phyloP scores from a whole-genome alignment of 2,888 invertebrate species.

The Chirona hameri region DNA sequence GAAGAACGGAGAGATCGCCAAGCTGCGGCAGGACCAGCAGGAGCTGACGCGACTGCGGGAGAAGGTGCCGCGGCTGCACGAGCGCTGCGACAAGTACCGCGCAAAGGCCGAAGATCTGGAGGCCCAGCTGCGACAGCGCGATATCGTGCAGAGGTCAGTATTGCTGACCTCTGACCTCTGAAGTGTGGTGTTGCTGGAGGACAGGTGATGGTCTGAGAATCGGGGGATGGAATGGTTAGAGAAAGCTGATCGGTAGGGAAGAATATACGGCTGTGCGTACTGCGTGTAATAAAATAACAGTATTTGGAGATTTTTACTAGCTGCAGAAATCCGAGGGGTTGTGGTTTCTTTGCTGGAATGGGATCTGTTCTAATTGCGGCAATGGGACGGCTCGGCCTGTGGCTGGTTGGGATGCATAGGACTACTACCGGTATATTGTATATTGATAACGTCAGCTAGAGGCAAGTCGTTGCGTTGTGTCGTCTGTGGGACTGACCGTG shows the following conservation, averaged over 20 bases:
- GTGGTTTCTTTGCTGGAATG: too few species aligned
- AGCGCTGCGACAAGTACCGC: conserved; percentile 69
- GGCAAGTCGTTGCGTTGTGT: too few species aligned
- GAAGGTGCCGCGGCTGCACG: conserved; percentile 62
- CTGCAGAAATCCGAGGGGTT: too few species aligned
- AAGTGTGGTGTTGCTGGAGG: neutral
- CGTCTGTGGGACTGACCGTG: neutral
- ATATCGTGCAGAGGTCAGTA: conserved; percentile 67
- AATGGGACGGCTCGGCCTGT: too few species aligned
- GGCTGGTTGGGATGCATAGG: too few species aligned
- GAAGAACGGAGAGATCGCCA: conserved; percentile 77
- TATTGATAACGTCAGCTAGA: too few species aligned
- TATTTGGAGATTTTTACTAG: too few species aligned
- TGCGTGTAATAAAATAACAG: too few species aligned
- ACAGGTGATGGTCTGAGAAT: too few species aligned
- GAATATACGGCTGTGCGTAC: neutral
- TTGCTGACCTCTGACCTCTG: neutral
- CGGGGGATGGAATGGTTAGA: neutral
- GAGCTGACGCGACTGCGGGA: conserved; percentile 70
- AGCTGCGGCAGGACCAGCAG: conserved; percentile 54
- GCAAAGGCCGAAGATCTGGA: conserved; percentile 83
- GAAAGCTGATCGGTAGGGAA: neutral
- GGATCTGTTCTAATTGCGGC: too few species aligned
- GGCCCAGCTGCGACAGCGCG: conserved; percentile 65
- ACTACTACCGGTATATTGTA: too few species aligned